A percentile compares a stretch with the other conserved stretches of the same genome.
phyloP scores from a whole-genome alignment of 2,113 vertebrate species.

The Corvus moneduloides region DNA sequence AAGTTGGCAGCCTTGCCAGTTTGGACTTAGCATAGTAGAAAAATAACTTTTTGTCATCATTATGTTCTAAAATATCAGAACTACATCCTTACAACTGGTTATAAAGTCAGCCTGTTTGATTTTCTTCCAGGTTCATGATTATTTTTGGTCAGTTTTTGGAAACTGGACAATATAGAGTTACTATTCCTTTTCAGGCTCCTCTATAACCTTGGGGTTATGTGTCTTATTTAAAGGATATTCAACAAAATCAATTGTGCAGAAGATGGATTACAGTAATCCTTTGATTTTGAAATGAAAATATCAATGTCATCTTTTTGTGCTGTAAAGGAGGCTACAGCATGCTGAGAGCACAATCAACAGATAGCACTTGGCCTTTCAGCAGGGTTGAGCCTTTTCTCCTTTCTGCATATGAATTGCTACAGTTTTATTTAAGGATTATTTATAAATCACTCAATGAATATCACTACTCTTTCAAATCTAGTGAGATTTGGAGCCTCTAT shows the following conservation, averaged over 20 bases:
- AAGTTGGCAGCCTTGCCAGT: background rate
- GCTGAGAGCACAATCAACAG: background rate
- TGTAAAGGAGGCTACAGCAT: background rate
- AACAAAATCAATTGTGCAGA: background rate
- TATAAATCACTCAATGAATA: background rate
- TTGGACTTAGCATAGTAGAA: background rate
- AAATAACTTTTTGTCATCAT: background rate
- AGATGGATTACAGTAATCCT: background rate
- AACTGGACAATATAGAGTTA: background rate
- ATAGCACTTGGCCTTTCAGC: background rate
- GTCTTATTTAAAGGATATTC: background rate
- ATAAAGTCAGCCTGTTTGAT: background rate
- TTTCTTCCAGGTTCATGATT: background rate
- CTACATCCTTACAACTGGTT: background rate
- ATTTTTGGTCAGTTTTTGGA: background rate
- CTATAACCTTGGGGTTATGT: background rate
- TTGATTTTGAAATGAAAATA: background rate
- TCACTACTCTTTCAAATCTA: background rate
- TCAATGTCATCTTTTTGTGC: fast-evolving
- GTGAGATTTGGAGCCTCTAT: background rate
- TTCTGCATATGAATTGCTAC: background rate
- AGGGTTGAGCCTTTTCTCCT: background rate
- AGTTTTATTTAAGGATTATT: background rate
- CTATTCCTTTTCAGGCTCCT: background rate
- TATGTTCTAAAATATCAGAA: background rate